A percentile compares a stretch with the other conserved stretches of the same genome.
phyloP scores from a whole-genome alignment of 2,113 vertebrate species.

The Leptobrachium leishanense region DNA sequence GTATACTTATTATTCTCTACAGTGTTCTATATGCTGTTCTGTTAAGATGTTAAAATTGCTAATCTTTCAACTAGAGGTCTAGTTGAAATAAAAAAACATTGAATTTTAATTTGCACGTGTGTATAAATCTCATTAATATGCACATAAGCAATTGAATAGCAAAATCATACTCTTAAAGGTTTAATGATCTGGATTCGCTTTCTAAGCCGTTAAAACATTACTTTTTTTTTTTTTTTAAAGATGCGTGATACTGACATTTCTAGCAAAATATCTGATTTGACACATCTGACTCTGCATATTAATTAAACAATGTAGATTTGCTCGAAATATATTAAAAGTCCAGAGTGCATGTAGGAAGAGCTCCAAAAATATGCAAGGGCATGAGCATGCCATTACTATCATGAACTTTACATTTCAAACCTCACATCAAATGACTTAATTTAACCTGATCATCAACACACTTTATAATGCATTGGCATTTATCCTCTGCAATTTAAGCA shows the following conservation, averaged over 20 bases:
- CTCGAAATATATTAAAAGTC: neutral
- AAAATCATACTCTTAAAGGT: too few species aligned
- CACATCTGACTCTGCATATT: neutral
- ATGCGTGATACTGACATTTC: neutral
- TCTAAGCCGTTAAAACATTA: too few species aligned
- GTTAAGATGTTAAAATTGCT: too few species aligned
- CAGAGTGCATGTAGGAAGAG: neutral
- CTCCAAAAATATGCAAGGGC: slow-evolving; percentile 4
- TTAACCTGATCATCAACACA: slow-evolving; percentile 19
- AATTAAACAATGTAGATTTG: neutral
- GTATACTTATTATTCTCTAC: too few species aligned
- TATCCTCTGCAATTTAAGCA: slow-evolving; percentile 14
- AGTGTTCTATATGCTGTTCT: too few species aligned
- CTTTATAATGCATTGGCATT: slow-evolving; percentile 32
- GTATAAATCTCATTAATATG: too few species aligned
- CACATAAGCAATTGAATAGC: too few species aligned
- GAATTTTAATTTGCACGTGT: too few species aligned
- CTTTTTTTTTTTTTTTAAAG: neutral
- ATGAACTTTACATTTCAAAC: slow-evolving; percentile 35
- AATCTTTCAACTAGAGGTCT: too few species aligned
- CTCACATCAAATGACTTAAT: slow-evolving; percentile 28
- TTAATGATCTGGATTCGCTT: too few species aligned
- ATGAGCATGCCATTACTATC: slow-evolving; percentile 4
- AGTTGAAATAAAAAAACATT: too few species aligned
- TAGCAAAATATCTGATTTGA: neutral